Conservation (phyloP, 2,113 vertebrate species). For the Calyptommatus sinebrachiatus region DNA sequence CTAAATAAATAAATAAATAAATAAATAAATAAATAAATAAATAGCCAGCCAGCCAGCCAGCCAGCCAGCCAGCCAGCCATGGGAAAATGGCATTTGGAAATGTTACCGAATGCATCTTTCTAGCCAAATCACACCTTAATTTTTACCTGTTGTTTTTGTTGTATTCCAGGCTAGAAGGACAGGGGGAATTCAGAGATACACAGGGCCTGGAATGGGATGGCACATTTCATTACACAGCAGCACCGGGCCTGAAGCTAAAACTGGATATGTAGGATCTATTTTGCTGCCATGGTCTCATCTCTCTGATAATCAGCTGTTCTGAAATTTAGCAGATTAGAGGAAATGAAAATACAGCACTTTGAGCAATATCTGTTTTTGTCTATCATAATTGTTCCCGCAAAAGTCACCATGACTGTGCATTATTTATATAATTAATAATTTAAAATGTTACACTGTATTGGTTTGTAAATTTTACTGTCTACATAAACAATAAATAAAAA, state of each 20-base stretch:
- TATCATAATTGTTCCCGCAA: background rate
- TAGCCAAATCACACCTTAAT: background rate
- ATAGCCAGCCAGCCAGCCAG: too few relatives aligned
- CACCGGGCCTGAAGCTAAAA: constrained; percentile 76
- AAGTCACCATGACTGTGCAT: background rate
- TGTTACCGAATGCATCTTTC: background rate
- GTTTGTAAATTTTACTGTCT: background rate
- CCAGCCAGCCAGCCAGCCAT: too few relatives aligned
- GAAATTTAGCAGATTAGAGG: constrained; percentile 28
- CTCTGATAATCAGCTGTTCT: constrained; percentile 12
- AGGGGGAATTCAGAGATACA: constrained; percentile 75
- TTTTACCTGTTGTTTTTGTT: constrained; percentile 26
- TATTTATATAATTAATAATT: background rate
- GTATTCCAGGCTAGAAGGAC: constrained; percentile 73
- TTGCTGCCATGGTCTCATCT: constrained; percentile 14
- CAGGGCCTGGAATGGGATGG: constrained; percentile 77
- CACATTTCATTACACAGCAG: constrained; percentile 75
- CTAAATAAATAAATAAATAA: too few relatives aligned
- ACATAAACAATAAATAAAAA: background rate
- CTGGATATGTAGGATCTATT: constrained; percentile 64
- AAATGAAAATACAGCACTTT: constrained; percentile 17
- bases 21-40: too few relatives aligned
- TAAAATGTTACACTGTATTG: background rate
- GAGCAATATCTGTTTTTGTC: background rate
- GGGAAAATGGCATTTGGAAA: background rate